Base-by-base conservation (phyloP, 1,140 invertebrate species). In the Caerostris darwini region DNA sequence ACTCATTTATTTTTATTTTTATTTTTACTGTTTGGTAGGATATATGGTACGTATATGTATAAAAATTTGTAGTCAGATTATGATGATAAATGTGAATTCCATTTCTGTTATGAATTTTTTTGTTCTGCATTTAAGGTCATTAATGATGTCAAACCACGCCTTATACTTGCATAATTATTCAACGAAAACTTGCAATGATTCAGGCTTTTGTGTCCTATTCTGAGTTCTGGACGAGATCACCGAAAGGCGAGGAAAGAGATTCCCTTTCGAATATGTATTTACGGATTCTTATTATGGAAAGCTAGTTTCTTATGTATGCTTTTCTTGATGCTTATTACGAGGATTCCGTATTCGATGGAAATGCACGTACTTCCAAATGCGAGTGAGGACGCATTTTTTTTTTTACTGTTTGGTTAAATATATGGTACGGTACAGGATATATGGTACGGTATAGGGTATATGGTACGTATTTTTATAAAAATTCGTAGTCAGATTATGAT, bases 161-260 rank as follows among this genome's bases (percentile, higher is more conserved):
- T 34, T 34, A 34, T 34, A 34, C 34, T 34, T 34, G 34, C 34
- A 34, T 34, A 34, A 34, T 34, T 34, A 34, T 34, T 2, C 34
- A 34, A 34, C 34, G 2, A 0, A 34, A 34, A 34, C 34, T 1
- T 34, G 34, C 2, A 34, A 34, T 34, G 34, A 34, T 34, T 34
- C 64, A 12, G 12, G 83, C 54, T 56, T 88, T 88, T 88, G 86
- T 88, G 86, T 57, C 82, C 14, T 57, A 83, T 83, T 57, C 81
- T 8, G 54, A 83, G 58, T 67, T 50, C 59, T 58, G 58, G 17
- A 57, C 19, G n/a, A 59, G 57, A 85, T 85, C 83, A 85, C 83
- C n/a, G 56, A 85, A 85, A 56, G 14, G 53, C 34, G 71, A 50
- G 34, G 71, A 77, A 77, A 77, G 71, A 53, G 71, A 77, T 77